Percentiles rank a stretch among this genome's conserved stretches.
Conservation (phyloP, 1,140 invertebrate genomes). For the Saxidomus purpurata region DNA sequence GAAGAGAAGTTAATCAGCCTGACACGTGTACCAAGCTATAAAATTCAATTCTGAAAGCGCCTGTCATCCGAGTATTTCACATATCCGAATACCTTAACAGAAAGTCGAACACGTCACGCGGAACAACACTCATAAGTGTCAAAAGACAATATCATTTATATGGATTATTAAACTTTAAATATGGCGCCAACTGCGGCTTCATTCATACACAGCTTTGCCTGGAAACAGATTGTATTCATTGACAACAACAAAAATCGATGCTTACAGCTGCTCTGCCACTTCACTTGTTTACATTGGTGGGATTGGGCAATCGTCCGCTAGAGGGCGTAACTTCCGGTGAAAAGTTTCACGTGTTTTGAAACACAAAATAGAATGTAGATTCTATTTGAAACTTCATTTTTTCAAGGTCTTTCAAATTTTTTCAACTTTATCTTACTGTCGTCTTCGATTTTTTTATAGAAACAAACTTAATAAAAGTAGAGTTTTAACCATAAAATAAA, state of each 20-base stretch:
- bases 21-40: background rate
- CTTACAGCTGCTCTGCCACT: background rate
- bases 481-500: too few species aligned
- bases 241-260: background rate
- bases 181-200: background rate
- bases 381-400: too few species aligned
- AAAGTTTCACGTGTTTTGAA: background rate
- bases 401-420: too few species aligned
- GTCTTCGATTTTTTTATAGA: too few species aligned
- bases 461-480: too few species aligned
- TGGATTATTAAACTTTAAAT: background rate
- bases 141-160: background rate
- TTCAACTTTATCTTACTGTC: too few species aligned
- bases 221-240: background rate
- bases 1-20: too few species aligned
- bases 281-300: background rate
- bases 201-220: background rate
- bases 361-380: too few species aligned
- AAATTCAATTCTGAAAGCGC: background rate
- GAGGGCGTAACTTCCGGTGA: background rate
- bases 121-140: background rate
- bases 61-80: background rate
- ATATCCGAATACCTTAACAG: background rate
- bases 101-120: background rate
- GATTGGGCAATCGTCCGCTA: background rate